Evolutionary conservation across 2,113 vertebrate genomes (phyloP), one percentile per base, ranked within the genome.

Genomic region (Motacilla tschutschensis): DNA sequence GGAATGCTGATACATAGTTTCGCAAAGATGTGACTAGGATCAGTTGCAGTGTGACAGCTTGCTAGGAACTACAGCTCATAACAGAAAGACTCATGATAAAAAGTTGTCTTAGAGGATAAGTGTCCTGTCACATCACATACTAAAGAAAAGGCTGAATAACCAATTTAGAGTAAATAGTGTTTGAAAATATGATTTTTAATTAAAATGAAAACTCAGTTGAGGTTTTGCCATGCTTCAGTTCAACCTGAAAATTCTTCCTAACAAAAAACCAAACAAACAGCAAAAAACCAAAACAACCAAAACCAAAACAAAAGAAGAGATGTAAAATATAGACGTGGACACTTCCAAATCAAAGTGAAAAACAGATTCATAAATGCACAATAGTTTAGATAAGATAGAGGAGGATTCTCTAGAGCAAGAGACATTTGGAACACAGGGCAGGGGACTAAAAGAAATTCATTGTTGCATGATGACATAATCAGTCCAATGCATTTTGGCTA

Each of bases 381-480:
- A 3, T n/a, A 21, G 10, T 85, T 17, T 36, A 66, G 65, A 57
- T 81, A 65, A 91, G n/a, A 51, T 18, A 69, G 50, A 75, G 31
- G 36, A 77, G 58, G 19, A 64, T 81, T 89, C 50, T 33, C 33
- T 33, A 33, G 33, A 65, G 28, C 43, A 59, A 70, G 85, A 33
- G 78, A 75, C 66, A 51, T 79, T 83, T 73, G 71, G 54, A 93
- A 73, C 46, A 67, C 41, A 86, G 64, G 67, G 40, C 54, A 92
- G 69, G 73, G 53, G 63, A 25, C 73, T 80, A 40, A 85, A 71
- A 93, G 35, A 31, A 76, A 60, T 63, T 89, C 65, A 59, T 88
- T 87, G 67, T 85, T 95, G 44, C 55, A n/a, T 84, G 73, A 84
- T 91, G 79, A 85, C 76, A 81, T 95, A 85, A 86, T 75, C 76